These are phyloP conservation scores for Pandemis corylana DNA, from an alignment of 2,888 invertebrate genomes.

Conservation along the genomic window DNA sequence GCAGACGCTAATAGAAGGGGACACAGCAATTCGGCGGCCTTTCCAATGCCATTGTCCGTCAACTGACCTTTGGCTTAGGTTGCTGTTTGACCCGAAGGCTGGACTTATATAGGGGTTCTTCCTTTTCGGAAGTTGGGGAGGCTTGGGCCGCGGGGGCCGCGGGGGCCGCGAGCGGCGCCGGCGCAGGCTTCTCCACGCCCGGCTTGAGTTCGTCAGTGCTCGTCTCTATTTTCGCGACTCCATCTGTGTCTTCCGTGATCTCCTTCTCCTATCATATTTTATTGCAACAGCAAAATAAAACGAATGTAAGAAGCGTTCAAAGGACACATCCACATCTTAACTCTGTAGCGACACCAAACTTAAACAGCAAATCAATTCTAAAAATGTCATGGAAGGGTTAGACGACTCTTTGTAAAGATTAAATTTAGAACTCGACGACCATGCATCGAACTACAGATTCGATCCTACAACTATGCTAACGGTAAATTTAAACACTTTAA, in stretches of 20 bases:
- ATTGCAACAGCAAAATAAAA: conserved; percentile 79
- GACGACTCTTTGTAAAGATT: conserved; percentile 39
- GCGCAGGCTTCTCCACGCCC: conserved; percentile 64
- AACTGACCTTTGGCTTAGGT: conserved; percentile 79
- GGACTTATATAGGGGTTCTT: conserved; percentile 81
- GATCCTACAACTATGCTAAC: conserved; percentile 47
- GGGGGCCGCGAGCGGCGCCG: conserved; percentile 56
- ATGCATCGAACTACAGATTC: conserved; percentile 58
- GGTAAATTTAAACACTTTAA: conserved; percentile 47
- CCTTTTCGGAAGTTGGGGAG: conserved; percentile 71
- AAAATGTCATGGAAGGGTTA: conserved; percentile 57
- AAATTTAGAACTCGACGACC: conserved; percentile 47
- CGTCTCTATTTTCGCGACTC: conserved; percentile 79
- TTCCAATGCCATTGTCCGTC: conserved; percentile 48
- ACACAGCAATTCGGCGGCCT: conserved; percentile 55
- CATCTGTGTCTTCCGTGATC: conserved; percentile 65
- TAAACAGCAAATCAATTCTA: conserved; percentile 68
- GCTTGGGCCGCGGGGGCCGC: conserved; percentile 60
- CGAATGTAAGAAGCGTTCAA: conserved; percentile 60
- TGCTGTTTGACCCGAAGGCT: conserved; percentile 74
- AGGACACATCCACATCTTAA: conserved; percentile 49
- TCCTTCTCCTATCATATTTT: conserved; percentile 73
- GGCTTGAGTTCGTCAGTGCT: conserved; percentile 81
- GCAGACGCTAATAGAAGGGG: conserved; percentile 70
- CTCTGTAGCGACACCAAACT: conserved; percentile 67